These are phyloP conservation scores for Andrena cerasifolii DNA, from an alignment of 1,140 invertebrate genomes.

Conservation along the genomic window DNA sequence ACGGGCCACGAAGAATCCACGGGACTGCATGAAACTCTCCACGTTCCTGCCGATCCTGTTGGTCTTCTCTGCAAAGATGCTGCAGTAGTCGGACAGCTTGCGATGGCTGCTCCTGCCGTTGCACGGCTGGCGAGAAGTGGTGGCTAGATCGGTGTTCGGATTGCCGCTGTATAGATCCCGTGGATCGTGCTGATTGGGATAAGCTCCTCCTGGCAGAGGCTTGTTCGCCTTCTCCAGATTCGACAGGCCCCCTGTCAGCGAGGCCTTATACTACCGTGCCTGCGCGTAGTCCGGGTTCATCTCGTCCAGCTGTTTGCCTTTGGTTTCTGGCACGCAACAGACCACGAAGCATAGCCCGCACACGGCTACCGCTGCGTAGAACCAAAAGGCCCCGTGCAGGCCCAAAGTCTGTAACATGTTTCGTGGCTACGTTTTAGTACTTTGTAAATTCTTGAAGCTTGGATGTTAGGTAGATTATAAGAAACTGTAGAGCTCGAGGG, in stretches of 20 bases:
- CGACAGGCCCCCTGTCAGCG: constrained; percentile 80
- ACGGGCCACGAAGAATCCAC: constrained; percentile 48
- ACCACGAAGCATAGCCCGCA: constrained; percentile 92
- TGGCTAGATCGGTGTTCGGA: constrained; percentile 6
- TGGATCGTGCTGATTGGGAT: constrained; percentile 77
- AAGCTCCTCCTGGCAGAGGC: constrained; percentile 77
- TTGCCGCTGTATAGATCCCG: constrained; percentile 68
- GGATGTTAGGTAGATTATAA: neutral
- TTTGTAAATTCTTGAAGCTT: too few relatives aligned
- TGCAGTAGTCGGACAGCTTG: constrained; percentile 74
- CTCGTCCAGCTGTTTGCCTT: constrained; percentile 93
- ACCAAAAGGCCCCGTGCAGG: constrained; percentile 92
- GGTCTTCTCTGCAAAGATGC: constrained; percentile 76
- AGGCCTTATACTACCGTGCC: constrained; percentile 82
- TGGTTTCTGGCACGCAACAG: constrained; percentile 94
- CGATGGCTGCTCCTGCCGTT: constrained; percentile 41
- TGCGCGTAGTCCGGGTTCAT: constrained; percentile 89
- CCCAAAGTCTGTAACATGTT: constrained; percentile 84
- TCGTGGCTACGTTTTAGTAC: too few relatives aligned
- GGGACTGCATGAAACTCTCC: constrained; percentile 67
- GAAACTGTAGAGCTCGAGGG: neutral
- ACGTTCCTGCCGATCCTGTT: constrained; percentile 72
- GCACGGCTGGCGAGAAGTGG: neutral
- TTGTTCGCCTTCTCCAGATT: constrained; percentile 80
- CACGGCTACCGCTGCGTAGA: constrained; percentile 92